Evolutionary conservation across 2,797 vertebrate species (phyloP).

Genomic region (Taenioides sp.): DNA sequence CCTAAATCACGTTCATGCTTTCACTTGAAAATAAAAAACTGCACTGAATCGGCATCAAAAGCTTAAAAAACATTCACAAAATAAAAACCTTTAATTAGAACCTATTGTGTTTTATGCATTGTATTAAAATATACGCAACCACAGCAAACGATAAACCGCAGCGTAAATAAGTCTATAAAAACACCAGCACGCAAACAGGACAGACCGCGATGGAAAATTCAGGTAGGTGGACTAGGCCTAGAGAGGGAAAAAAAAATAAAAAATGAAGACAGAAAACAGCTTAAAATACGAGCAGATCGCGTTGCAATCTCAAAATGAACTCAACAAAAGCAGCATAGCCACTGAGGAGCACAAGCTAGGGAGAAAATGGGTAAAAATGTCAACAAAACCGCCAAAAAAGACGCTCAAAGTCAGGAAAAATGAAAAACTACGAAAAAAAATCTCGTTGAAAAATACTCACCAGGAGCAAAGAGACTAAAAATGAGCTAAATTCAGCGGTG

Average conservation of each 20-base stretch:
- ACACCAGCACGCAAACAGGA: neutral
- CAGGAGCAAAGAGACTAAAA: neutral
- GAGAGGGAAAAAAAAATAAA: neutral
- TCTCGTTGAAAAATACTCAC: constrained; percentile 10
- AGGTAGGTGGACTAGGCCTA: neutral
- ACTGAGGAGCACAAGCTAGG: neutral
- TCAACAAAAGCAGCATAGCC: neutral
- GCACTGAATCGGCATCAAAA: neutral
- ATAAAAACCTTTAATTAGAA: too few species aligned
- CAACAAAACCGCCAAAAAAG: neutral
- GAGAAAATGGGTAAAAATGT: neutral
- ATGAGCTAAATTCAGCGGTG: neutral
- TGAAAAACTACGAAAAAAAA: neutral
- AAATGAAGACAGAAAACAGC: neutral
- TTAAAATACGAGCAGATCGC: neutral
- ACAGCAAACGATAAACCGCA: neutral
- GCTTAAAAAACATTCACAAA: neutral
- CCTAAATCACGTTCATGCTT: neutral
- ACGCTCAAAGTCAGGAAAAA: neutral
- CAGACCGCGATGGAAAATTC: neutral
- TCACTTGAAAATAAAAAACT: neutral
- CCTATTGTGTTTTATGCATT: neutral
- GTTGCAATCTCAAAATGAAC: neutral
- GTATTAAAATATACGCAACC: neutral
- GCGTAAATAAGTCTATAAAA: neutral